phyloP scores from a whole-genome alignment of 2,888 invertebrate species.

The Agrochola circellaris region DNA sequence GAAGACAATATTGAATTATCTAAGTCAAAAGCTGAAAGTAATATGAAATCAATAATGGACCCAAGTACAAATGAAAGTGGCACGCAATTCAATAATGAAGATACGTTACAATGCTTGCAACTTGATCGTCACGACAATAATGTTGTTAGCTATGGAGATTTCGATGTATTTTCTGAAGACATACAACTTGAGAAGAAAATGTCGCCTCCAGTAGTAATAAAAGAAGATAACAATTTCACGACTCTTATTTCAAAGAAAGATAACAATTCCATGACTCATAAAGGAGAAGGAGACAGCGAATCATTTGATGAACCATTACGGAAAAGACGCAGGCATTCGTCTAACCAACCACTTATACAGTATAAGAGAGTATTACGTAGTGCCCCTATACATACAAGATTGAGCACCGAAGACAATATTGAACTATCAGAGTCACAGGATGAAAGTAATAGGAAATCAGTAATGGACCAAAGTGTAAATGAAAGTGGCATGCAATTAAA shows the following conservation, averaged over 20 bases:
- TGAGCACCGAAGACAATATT: constrained; percentile 41
- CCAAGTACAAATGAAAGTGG: constrained; percentile 9
- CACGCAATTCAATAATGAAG: constrained; percentile 6
- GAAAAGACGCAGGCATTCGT: constrained; percentile 68
- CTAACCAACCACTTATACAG: constrained; percentile 58
- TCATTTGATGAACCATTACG: constrained; percentile 33
- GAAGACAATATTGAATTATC: constrained; percentile 39
- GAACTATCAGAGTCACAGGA: constrained; percentile 12
- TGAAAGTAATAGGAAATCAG: constrained; percentile 17
- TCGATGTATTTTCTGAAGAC: constrained; percentile 69
- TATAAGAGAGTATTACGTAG: constrained; percentile 74
- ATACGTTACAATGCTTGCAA: background rate
- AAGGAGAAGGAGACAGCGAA: constrained; percentile 3
- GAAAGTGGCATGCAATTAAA: constrained; percentile 4
- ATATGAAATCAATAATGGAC: constrained; percentile 3
- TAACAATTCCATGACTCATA: background rate
- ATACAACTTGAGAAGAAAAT: constrained; percentile 26
- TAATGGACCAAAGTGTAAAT: constrained; percentile 1
- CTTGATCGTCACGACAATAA: constrained; percentile 10
- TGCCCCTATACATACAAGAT: constrained; percentile 51
- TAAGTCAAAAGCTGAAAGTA: constrained; percentile 9
- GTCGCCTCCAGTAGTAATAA: constrained; percentile 5
- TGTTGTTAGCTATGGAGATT: constrained; percentile 68
- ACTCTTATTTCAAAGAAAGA: constrained; percentile 10
- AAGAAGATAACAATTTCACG: constrained; percentile 9